phyloP scores from a whole-genome alignment of 2,113 vertebrate species.

The Amblyopsis rosae region DNA sequence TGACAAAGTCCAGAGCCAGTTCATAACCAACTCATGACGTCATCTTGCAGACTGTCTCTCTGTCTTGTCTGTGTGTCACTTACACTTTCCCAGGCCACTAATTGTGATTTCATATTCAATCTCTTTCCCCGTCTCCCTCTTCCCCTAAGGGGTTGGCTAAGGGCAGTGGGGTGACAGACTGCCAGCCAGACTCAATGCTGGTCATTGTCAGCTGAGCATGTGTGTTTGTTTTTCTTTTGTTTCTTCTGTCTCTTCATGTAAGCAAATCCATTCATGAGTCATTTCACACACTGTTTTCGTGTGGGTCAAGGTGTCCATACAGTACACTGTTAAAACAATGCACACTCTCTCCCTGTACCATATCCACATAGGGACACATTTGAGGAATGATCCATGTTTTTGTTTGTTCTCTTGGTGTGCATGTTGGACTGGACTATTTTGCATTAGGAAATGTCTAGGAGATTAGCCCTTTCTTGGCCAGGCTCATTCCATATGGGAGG shows the following conservation, averaged over 20 bases:
- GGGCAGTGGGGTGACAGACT: slow-evolving; percentile 45
- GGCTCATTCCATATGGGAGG: slow-evolving; percentile 67
- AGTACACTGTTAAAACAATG: not conserved
- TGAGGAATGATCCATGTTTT: slow-evolving; percentile 21
- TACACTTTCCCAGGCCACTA: slow-evolving; percentile 58
- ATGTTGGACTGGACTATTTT: slow-evolving; percentile 46
- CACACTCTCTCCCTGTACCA: not conserved
- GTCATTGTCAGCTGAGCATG: slow-evolving; percentile 49
- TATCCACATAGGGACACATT: not conserved
- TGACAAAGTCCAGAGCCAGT: slow-evolving; percentile 64
- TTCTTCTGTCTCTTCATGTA: not conserved
- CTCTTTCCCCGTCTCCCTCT: not conserved
- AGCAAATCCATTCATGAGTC: not conserved
- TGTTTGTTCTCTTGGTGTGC: slow-evolving; percentile 21
- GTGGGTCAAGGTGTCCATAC: not conserved
- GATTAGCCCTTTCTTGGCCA: slow-evolving; percentile 37
- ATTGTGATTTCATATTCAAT: slow-evolving; percentile 1
- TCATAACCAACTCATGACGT: slow-evolving; percentile 53
- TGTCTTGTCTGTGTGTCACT: slow-evolving; percentile 61
- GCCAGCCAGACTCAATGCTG: slow-evolving; percentile 29
- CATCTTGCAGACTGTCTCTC: slow-evolving; percentile 40
- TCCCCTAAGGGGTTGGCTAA: slow-evolving; percentile 33
- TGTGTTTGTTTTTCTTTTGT: slow-evolving; percentile 11
- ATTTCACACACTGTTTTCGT: not conserved
- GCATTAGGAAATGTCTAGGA: slow-evolving; percentile 48